Evolutionary conservation across 2,113 vertebrate species (phyloP).

Genomic region (Clarias macrocephalus): DNA sequence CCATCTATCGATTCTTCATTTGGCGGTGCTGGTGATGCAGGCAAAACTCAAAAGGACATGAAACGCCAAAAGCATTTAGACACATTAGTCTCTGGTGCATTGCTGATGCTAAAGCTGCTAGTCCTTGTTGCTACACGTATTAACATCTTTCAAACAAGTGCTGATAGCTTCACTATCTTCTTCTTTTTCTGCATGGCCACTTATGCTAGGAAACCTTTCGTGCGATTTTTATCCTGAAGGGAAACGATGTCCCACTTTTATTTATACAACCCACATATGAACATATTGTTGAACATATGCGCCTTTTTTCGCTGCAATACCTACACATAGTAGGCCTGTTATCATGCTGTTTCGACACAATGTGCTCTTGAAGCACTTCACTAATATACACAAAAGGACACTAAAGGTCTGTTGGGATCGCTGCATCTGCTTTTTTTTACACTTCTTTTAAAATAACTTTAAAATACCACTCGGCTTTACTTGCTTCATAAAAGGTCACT

Average conservation of each 20-base stretch:
- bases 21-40: neutral
- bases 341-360: neutral
- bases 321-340: neutral
- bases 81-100: neutral
- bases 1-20: neutral
- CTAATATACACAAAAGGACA: too few relatives aligned
- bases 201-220: neutral
- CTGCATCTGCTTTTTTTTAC: neutral
- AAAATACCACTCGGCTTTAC: neutral
- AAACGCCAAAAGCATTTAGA: neutral
- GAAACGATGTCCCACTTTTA: neutral
- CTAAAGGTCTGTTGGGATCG: neutral
- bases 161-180: too few relatives aligned
- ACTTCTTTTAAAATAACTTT: neutral
- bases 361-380: neutral
- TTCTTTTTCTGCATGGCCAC: neutral
- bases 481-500: neutral
- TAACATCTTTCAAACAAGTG: conserved; percentile 30
- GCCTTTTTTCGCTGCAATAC: neutral
- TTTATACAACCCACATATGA: neutral
- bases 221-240: neutral
- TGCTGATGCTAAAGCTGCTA: neutral
- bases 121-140: conserved; percentile 15
- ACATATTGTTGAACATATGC: neutral
- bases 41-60: neutral